Base-by-base conservation (phyloP, 2,888 invertebrate species). In the Agonopterix alstromeriana region DNA sequence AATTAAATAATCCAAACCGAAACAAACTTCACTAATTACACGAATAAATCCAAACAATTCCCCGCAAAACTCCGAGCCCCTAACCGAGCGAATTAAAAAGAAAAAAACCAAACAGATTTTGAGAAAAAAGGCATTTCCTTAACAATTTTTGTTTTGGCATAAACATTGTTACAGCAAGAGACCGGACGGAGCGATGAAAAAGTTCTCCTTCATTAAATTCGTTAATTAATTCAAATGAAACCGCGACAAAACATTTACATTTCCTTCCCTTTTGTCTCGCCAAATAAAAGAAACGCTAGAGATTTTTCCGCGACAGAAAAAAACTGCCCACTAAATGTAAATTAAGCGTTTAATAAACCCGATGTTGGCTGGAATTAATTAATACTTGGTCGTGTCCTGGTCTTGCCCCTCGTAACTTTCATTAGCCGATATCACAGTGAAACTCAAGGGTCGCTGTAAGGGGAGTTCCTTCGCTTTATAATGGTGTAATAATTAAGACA, bases 201-300 rank as follows among this genome's bases (percentile, higher is more conserved):
- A 86, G 79, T 87, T 83, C 66, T 75, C 72, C 75, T 74, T 86
- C 86, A 88, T 88, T 87, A 88, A 81, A 81, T 77, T 73, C 81
- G 74, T 85, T 88, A 88, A 88, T 88, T 88, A 88, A 88, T 87
- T 87, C 88, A 85, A 88, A 88, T 81, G 80, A 82, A 84, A 82
- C 85, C 79, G 80, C 85, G 81, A 75, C 80, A 78, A 81, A 84
- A 77, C 80, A 85, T 86, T 87, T 82, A 79, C 81, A 80, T 83
- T 80, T 59, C 57, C 73, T 69, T 75, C 73, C 69, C 70, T 74
- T 73, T 76, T 77, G 71, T 77, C 70, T 68, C 67, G 64, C 60
- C 61, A 65, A 70, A 69, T 72, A 73, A 76, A 82, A 77, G 73
- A 73, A 80, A 71, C 66, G 69, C 71, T 58, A 77, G 76, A 77